A percentile compares a stretch with the other conserved stretches of the same genome.
These are phyloP conservation scores for Nasonia giraulti DNA, from an alignment of 1,140 invertebrate species.

Conservation along the genomic window DNA sequence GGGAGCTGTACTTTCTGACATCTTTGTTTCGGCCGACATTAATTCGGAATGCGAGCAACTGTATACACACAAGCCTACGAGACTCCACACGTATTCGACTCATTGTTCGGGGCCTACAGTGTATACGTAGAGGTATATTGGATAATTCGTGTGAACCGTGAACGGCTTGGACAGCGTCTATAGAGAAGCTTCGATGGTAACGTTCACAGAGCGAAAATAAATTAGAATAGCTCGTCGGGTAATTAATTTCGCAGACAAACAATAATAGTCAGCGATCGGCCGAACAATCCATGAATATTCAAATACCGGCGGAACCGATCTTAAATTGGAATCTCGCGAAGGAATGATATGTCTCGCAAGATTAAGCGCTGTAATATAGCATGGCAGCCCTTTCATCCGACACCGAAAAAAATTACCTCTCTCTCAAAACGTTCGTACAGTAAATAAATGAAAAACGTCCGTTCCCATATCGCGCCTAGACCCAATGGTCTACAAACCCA, in stretches of 20 bases:
- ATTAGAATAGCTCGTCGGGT: neutral
- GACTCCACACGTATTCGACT: neutral
- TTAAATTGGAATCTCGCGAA: conserved; percentile 38
- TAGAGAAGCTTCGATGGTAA: too few species aligned
- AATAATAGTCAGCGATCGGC: neutral
- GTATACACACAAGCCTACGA: neutral
- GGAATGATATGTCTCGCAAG: conserved; percentile 7
- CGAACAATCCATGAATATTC: conserved; percentile 37
- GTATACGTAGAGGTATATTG: too few species aligned
- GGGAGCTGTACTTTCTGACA: conserved; percentile 10
- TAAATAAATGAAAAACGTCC: conserved; percentile 49
- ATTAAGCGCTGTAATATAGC: conserved; percentile 12
- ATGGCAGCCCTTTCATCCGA: neutral
- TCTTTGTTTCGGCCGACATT: conserved; percentile 35
- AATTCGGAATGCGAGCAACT: conserved; percentile 9
- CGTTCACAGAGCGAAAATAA: neutral
- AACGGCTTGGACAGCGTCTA: too few species aligned
- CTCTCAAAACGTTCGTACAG: neutral
- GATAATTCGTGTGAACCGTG: too few species aligned
- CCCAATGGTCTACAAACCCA: conserved; percentile 1
- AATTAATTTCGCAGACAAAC: neutral
- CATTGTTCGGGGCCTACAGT: neutral
- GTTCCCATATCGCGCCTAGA: conserved; percentile 30
- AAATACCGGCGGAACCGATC: neutral
- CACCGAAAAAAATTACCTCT: conserved; percentile 4